Base-by-base conservation (phyloP, 2,113 vertebrate species). In the Elephas maximus region DNA sequence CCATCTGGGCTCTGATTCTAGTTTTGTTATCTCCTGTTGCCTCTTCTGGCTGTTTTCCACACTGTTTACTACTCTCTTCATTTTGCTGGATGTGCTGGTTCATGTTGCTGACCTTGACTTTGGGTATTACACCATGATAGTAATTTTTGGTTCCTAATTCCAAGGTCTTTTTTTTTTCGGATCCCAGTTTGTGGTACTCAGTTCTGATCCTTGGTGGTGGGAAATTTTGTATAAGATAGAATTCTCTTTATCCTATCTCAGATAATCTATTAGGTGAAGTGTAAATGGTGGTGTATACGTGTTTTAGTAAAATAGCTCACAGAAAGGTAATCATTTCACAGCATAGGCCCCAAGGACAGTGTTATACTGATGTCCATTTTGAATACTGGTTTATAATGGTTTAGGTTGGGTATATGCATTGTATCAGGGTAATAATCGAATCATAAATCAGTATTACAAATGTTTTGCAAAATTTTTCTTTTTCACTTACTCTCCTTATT, bases 401-500 rank as follows among this genome's bases (percentile, higher is more conserved):
- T 37, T 37, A 37, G 37, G 37, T 37, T 37, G 37, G 37, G 37
- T 7, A 23, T 53, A 15, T 48, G n/a, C 10, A 24, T 37, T 91
- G 4, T 51, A 67, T 51, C 17, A 67, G 21, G 28, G 11, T 71
- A 48, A 24, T 51, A 81, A 95, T 80, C 69, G 71, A 88, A 69
- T 1, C 11, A 37, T 63, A 51, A 71, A 30, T 84, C 57, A 71
- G 20, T 82, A 89, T 71, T 71, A 69, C 1, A 71, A 51, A 62
- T 62, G 30, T 44, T 88, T 95, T 67, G 30, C 79, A 93, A 57
- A 65, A 84, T 44, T 93, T 90, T 93, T 83, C 15, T 94, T 18
- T 78, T 80, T 57, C 1, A 76, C 9, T 17, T 88, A 28, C 20
- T 77, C 65, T 91, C 6, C 65, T 48, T 88, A 24, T 51, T 95